A percentile compares a stretch with the other conserved stretches of the same genome.
phyloP scores from a whole-genome alignment of 2,888 invertebrate genomes.

The Drosophila aldrichi region DNA sequence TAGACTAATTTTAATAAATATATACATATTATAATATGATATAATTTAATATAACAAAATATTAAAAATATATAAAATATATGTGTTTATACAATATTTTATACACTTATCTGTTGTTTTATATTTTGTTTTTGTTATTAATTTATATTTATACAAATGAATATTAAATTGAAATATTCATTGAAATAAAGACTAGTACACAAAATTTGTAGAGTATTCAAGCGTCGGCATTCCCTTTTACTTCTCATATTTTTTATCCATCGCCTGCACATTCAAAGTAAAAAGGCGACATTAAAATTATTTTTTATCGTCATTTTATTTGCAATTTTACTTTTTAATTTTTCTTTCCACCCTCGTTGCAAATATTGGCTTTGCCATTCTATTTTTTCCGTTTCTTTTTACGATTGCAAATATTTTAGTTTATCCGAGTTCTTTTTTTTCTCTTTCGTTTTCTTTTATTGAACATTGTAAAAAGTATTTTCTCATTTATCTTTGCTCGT shows the following conservation, averaged over 20 bases:
- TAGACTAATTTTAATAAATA: too few relatives aligned
- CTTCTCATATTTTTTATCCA: not conserved
- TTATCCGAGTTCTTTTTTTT: constrained; percentile 40
- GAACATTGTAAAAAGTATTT: constrained; percentile 58
- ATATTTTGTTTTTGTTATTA: too few relatives aligned
- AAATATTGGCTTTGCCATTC: constrained; percentile 40
- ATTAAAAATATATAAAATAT: too few relatives aligned
- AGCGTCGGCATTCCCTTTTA: not conserved
- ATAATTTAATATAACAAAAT: too few relatives aligned
- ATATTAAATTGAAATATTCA: too few relatives aligned
- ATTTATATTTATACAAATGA: too few relatives aligned
- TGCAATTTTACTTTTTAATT: constrained; percentile 58
- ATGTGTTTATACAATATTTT: too few relatives aligned
- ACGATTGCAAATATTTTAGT: constrained; percentile 67
- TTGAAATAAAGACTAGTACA: too few relatives aligned
- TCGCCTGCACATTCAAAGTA: constrained; percentile 56
- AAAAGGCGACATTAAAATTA: constrained; percentile 77
- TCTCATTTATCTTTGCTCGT: constrained; percentile 63
- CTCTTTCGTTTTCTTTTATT: constrained; percentile 38
- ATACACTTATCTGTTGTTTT: too few relatives aligned
- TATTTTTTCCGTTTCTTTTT: constrained; percentile 28
- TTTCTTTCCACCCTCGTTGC: constrained; percentile 35
- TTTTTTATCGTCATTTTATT: constrained; percentile 78
- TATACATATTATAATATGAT: too few relatives aligned
- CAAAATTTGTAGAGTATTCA: constrained; percentile 30